Conservation (phyloP, 2,113 vertebrate genomes). For the Benitochromis conjunctus region DNA sequence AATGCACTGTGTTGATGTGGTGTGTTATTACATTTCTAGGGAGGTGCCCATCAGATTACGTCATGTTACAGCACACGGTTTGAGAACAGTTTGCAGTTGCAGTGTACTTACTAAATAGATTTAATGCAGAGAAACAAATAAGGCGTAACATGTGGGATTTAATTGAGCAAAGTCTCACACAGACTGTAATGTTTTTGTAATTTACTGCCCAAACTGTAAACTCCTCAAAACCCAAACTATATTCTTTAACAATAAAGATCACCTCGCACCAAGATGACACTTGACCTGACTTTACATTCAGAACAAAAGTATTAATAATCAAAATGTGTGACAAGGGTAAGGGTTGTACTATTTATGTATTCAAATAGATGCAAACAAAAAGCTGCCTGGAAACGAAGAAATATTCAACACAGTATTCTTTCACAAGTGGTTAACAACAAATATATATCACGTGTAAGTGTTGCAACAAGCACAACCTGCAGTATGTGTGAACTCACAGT, state of each 20-base stretch:
- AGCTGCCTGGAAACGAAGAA: background rate
- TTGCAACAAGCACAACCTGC: background rate
- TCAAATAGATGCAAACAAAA: background rate
- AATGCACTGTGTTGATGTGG: background rate
- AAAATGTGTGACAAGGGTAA: background rate
- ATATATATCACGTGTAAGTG: background rate
- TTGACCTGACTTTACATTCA: background rate
- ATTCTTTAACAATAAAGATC: background rate
- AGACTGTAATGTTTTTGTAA: background rate
- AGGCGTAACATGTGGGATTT: background rate
- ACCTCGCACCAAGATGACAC: too few species aligned
- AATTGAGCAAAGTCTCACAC: background rate
- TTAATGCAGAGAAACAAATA: background rate
- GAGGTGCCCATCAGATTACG: background rate
- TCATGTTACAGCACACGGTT: background rate
- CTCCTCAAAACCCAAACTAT: background rate
- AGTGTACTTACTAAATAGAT: background rate
- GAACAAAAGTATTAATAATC: background rate
- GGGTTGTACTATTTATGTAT: background rate
- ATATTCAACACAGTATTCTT: background rate
- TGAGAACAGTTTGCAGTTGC: background rate
- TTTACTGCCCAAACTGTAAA: background rate
- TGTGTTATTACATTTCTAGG: background rate
- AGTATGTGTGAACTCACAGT: background rate
- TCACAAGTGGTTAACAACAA: background rate